Percentiles rank a stretch among this genome's conserved stretches.
Evolutionary conservation across 1,140 invertebrate genomes (phyloP).

Genomic region (Drosophila erecta): DNA sequence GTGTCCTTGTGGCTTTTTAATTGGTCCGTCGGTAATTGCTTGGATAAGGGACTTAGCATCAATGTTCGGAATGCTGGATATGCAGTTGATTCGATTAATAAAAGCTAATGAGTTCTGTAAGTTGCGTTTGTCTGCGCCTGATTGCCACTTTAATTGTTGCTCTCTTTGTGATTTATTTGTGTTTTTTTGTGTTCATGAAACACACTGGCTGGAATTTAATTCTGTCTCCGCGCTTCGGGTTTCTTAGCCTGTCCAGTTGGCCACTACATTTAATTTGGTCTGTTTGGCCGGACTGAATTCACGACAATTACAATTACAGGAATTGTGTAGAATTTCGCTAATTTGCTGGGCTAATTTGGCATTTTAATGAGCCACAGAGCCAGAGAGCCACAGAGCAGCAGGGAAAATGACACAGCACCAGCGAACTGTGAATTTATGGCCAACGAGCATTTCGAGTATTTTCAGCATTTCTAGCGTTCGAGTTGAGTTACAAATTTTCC

Average conservation of each 20-base stretch:
- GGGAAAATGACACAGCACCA: constrained; percentile 27
- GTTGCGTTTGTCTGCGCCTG: not conserved
- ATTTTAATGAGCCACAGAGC: constrained; percentile 34
- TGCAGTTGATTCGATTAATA: constrained; percentile 48
- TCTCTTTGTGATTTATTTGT: not conserved
- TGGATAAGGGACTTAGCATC: constrained; percentile 24
- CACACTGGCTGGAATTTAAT: not conserved
- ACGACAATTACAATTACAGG: constrained; percentile 39
- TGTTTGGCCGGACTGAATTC: constrained; percentile 8
- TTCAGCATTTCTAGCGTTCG: not conserved
- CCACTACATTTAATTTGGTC: constrained; percentile 24
- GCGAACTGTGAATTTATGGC: constrained; percentile 74
- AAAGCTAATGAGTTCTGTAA: constrained; percentile 31
- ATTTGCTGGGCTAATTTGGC: constrained; percentile 47
- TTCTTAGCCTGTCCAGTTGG: constrained; percentile 14
- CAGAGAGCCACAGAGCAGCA: not conserved
- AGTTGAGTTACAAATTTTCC: constrained; percentile 59
- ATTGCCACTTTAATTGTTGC: constrained; percentile 5
- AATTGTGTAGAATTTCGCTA: constrained; percentile 38
- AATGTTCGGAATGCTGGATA: constrained; percentile 12
- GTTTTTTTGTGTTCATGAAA: not conserved
- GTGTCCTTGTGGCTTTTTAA: constrained; percentile 48
- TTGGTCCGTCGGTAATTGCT: constrained; percentile 43
- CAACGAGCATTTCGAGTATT: constrained; percentile 19
- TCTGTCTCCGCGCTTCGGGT: not conserved